Evolutionary conservation across 64 coral and sea anemone species (phyloP), one percentile per base, ranked within the genome.

Genomic region (Pocillopora verrucosa): DNA sequence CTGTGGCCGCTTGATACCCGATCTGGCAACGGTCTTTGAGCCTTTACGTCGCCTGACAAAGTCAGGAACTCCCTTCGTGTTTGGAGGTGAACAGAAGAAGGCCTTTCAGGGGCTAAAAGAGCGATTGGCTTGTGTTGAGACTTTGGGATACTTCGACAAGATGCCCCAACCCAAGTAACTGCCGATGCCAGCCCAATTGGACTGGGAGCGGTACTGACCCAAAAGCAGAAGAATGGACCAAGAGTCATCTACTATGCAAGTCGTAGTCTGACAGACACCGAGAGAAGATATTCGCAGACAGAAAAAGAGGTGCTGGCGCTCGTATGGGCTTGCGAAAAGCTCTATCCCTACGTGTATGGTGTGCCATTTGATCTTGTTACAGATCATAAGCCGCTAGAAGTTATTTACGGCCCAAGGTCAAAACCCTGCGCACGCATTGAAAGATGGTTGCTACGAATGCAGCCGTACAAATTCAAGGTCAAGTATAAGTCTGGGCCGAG

Each of bases 71-170:
- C 79, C 69, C 24, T 91, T 91, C 67, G 73, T 37, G 1, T 91
- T 76, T 34, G 74, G 36, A 22, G 34, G 58, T 20, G 77, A 90
- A 5, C 77, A 91, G 60, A 69, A 77, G 61, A 16, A 83, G 20
- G 65, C 78, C 24, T 83, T 90, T 38, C 22, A 30, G 15, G 80
- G 74, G 20, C 63, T 90, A 41, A 91, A 85, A 59, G 58, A 74
- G 72, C 65, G 6, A n/a, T n/a, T n/a, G n/a, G n/a, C n/a, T n/a
- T n/a, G n/a, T n/a, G n/a, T n/a, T n/a, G n/a, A 61, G 14, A 90
- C 88, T 34, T 73, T 91, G 58, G 89, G 79, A 38, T 91, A 91
- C 63, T 91, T 91, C 17, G 69, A 91, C 80, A 36, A 68, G 80
- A 91, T 19, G 89, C 89, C 59, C 63, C 74, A 38, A 83, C 80